phyloP scores from a whole-genome alignment of 2,113 vertebrate genomes.

The Crotalus horridus region DNA sequence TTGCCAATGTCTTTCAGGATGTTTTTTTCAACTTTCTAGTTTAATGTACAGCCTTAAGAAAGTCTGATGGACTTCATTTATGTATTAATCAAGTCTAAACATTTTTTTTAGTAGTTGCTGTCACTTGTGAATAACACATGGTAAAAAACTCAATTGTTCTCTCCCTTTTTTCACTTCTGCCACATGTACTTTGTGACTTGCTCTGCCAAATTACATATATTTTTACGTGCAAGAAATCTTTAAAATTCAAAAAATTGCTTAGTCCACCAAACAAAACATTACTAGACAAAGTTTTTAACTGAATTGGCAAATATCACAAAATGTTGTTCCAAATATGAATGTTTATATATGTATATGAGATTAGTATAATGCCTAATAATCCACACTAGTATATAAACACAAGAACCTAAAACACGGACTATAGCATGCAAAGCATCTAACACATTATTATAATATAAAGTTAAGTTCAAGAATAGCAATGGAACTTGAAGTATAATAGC shows the following conservation, averaged over 20 bases:
- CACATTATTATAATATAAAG: not conserved
- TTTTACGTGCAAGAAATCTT: not conserved
- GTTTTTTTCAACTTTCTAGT: not conserved
- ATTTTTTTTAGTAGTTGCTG: not conserved
- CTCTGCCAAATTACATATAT: not conserved
- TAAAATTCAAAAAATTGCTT: not conserved
- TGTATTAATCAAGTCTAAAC: not conserved
- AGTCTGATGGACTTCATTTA: not conserved
- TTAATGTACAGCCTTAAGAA: not conserved
- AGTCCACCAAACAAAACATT: not conserved
- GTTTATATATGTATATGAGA: not conserved
- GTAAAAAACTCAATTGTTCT: not conserved
- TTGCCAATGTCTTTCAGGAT: not conserved
- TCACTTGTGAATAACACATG: not conserved
- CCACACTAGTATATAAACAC: not conserved
- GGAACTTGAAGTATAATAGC: not conserved
- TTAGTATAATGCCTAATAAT: not conserved
- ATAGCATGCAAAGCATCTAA: not conserved
- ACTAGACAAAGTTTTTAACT: not conserved
- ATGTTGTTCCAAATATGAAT: not conserved
- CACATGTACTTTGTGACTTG: not conserved
- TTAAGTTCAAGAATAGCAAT: not conserved
- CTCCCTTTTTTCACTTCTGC: not conserved
- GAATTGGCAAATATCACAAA: not conserved
- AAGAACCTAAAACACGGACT: not conserved